Evolutionary conservation across 2,113 vertebrate species (phyloP), one percentile per base, ranked within the genome.

Genomic region (Oreocharis arfaki): DNA sequence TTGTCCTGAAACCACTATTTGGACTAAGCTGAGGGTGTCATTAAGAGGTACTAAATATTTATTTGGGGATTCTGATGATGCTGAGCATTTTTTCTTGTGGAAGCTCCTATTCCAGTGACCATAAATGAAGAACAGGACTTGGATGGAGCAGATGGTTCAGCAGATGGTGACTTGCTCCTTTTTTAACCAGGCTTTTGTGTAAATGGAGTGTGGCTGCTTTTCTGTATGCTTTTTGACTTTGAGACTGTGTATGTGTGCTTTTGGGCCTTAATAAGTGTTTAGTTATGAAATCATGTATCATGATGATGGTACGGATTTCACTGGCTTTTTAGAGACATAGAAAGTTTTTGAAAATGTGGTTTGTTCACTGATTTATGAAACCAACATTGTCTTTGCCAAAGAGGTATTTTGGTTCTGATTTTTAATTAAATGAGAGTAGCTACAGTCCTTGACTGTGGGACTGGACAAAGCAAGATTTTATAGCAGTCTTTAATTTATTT

Each of bases 101-200:
- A 91, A 95, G 63, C 63, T 95, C 73, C 92, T 90, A 89, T 84
- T 28, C 76, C 77, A 94, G 55, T 96, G 96, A 94, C 84, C 65
- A 21, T 56, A 93, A 97, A 85, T 47, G 86, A 95, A 87, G 84
- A 95, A 91, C 59, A 85, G 70, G 92, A 74, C 89, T 93, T 79
- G 70, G 70, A 77, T 82, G 87, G 86, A 93, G 77, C 94, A 97
- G 95, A 97, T 96, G 96, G 96, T 68, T 95, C 91, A 87, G 90
- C 94, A 97, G 93, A 97, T 96, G 96, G 96, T 92, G 86, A 88
- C 80, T 96, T 94, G 96, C 95, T 96, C 92, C 96, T 96, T 96
- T 96, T 96, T 95, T 89, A 91, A 92, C 91, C 63, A 90, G 80
- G 91, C 90, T 96, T 96, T 94, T 96, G 90, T 92, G 78, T 82